phyloP scores from a whole-genome alignment of 2,888 invertebrate genomes.

The Copidosoma aretas region DNA sequence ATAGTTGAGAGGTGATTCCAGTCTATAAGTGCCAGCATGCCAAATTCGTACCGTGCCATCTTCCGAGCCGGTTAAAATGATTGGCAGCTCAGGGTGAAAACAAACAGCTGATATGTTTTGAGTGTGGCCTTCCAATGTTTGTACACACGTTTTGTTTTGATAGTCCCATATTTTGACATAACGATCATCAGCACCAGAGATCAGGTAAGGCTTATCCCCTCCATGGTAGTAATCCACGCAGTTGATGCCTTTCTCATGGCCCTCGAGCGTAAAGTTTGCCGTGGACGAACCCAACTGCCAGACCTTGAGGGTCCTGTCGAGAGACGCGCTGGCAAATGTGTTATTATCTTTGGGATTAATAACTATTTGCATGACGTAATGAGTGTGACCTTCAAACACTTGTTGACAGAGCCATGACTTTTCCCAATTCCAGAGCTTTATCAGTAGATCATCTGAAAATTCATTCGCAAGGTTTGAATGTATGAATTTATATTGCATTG shows the following conservation, averaged over 20 bases:
- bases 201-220: slow-evolving; percentile 98
- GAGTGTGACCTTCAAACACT: slow-evolving; percentile 98
- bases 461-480: background rate
- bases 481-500: slow-evolving; percentile 6
- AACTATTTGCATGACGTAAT: slow-evolving; percentile 99
- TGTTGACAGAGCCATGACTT: slow-evolving; percentile 98
- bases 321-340: slow-evolving; percentile 98
- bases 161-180: slow-evolving; percentile 99
- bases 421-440: slow-evolving; percentile 99
- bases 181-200: slow-evolving; percentile 98
- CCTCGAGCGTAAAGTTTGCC: slow-evolving; percentile 97
- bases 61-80: slow-evolving; percentile 96
- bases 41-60: slow-evolving; percentile 97
- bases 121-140: slow-evolving; percentile 95
- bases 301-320: slow-evolving; percentile 96
- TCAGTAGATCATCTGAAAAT: slow-evolving; percentile 89
- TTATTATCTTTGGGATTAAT: slow-evolving; percentile 99
- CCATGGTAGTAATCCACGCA: slow-evolving; percentile 99
- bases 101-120: slow-evolving; percentile 95
- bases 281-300: slow-evolving; percentile 99
- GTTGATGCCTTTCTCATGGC: slow-evolving; percentile 98
- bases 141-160: slow-evolving; percentile 99
- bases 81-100: slow-evolving; percentile 98
- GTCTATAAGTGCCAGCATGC: slow-evolving; percentile 97
- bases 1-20: slow-evolving; percentile 96